phyloP scores from a whole-genome alignment of 2,797 vertebrate species.

The Helarctos malayanus region DNA sequence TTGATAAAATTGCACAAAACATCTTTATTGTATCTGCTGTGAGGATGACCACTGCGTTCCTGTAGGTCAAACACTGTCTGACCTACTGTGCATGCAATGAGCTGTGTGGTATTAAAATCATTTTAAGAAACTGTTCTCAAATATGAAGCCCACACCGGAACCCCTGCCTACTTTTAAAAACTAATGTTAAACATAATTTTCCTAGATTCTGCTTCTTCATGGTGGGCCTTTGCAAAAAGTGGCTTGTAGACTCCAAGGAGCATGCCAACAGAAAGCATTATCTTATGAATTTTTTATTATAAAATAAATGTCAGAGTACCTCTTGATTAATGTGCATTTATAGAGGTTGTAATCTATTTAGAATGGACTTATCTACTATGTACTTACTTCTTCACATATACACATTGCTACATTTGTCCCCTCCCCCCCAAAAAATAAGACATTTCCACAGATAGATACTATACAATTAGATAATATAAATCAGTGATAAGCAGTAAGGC shows the following conservation, averaged over 20 bases:
- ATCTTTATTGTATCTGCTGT: neutral
- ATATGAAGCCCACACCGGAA: neutral
- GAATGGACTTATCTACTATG: neutral
- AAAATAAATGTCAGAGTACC: neutral
- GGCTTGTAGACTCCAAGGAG: neutral
- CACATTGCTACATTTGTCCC: neutral
- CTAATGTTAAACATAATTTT: neutral
- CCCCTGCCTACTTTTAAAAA: neutral
- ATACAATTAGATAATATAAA: neutral
- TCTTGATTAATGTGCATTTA: neutral
- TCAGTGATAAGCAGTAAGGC: neutral
- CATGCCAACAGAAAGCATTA: neutral
- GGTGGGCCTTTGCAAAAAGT: neutral
- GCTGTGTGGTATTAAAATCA: conserved; percentile 29
- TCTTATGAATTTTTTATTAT: neutral
- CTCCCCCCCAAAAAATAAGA: neutral
- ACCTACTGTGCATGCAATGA: neutral
- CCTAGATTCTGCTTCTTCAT: neutral
- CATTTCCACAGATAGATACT: neutral
- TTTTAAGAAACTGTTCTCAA: conserved; percentile 11
- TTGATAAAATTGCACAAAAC: neutral
- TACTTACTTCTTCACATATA: neutral
- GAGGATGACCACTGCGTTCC: neutral
- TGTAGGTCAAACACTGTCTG: neutral
- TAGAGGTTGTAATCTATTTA: neutral